Evolutionary conservation across 2,113 vertebrate genomes (phyloP).

Genomic region (Zingel zingel): DNA sequence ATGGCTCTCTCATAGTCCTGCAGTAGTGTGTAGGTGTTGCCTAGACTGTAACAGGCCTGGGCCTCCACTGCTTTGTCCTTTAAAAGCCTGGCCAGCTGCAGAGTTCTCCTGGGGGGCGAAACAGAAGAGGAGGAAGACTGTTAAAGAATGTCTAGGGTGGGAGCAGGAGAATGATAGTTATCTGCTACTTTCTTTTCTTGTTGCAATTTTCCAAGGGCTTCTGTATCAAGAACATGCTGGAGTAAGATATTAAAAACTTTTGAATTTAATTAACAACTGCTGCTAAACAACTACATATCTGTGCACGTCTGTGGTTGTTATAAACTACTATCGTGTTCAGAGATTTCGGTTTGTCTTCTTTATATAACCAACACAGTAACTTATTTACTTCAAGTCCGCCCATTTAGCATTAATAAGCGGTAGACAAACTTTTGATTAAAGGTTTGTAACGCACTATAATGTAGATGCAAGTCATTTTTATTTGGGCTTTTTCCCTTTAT

Average conservation of each 20-base stretch:
- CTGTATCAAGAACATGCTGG: neutral
- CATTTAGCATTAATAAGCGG: neutral
- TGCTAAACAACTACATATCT: neutral
- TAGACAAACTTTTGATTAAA: neutral
- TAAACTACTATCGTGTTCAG: neutral
- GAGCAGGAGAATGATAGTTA: conserved; percentile 56
- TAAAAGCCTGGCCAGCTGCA: conserved; percentile 93
- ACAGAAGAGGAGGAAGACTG: conserved; percentile 35
- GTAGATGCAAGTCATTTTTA: neutral
- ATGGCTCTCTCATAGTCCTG: conserved; percentile 96
- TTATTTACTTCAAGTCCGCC: neutral
- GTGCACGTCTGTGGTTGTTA: neutral
- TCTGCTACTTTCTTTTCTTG: conserved; percentile 41
- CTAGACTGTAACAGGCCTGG: conserved; percentile 97
- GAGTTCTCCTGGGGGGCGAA: conserved; percentile 86
- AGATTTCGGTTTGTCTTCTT: neutral
- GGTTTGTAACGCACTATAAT: neutral
- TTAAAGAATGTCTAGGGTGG: conserved; percentile 64
- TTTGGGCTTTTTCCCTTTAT: too few species aligned
- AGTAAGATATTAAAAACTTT: neutral
- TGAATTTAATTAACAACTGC: neutral
- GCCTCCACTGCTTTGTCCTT: conserved; percentile 96
- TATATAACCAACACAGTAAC: neutral
- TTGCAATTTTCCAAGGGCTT: conserved; percentile 16
- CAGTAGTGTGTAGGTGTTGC: conserved; percentile 95